Base-by-base conservation (phyloP, 2,797 vertebrate genomes). In the Mionectes olivaceus region DNA sequence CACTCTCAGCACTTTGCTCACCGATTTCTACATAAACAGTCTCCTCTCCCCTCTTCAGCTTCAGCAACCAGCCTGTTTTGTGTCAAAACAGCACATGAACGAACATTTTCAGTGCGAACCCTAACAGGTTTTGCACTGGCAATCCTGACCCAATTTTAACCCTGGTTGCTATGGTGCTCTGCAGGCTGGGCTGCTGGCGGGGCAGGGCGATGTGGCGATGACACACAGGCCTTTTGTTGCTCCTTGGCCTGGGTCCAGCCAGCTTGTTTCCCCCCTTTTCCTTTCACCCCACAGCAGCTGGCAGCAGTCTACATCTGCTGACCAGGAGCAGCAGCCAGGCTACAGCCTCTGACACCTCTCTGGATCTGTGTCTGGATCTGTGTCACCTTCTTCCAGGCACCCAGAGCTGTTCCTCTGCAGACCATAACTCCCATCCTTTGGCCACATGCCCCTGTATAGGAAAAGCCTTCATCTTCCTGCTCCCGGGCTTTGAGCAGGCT, bases 191-290 rank as follows among this genome's bases (percentile, higher is more conserved):
- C 3, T 3, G 35, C 9, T 0, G 0, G 55, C 0, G 0, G 27
- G 68, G 71, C 69, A 82, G 71, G 81, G 30, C 0, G 0, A 24
- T 52, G 68, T 22, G 64, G 87, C 6, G 2, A 17, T 76, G 91
- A 73, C 78, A 87, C 89, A 90, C 27, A 86, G 71, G 93, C 52
- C 84, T 92, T 92, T 94, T 96, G 86, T 94, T 79, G 46, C 73
- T 90, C 33, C 75, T 87, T 94, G 95, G 90, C 90, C 78, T 32
- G 35, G 44, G 19, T 90, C 92, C 95, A 94, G 65, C 37, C 41
- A 33, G 75, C 52, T 53, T 25, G 18, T 77, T 41, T 60, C 35
- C 23, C 46, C 11, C 3, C 30, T 71, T 83, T 44, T 81, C 50
- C 47, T 35, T 44, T 43, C n/a, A 67, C 22, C n/a, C 53, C 0